Evolutionary conservation across 2,113 vertebrate species (phyloP).

Genomic region (Callospermophilus lateralis): DNA sequence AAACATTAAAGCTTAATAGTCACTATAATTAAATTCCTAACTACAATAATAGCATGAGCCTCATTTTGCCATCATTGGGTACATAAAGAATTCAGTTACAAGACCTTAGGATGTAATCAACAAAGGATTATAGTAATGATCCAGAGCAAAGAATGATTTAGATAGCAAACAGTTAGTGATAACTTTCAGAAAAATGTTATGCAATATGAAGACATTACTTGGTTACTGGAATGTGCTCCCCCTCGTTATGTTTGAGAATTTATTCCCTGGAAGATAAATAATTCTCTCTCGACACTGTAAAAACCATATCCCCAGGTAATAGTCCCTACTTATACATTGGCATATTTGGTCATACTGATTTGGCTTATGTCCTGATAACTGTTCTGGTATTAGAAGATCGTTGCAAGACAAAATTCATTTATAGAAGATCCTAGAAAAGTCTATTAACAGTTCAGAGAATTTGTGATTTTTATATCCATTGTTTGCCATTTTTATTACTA

Average conservation of each 20-base stretch:
- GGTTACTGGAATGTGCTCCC: not conserved
- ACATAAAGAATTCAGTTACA: not conserved
- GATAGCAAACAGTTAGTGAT: not conserved
- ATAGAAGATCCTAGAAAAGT: not conserved
- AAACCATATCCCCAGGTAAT: not conserved
- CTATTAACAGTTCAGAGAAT: not conserved
- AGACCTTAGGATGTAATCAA: not conserved
- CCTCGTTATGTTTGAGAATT: not conserved
- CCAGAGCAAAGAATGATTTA: not conserved
- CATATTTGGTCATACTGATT: not conserved
- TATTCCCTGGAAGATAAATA: not conserved
- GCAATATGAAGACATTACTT: not conserved
- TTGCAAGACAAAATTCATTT: not conserved
- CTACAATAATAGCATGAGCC: not conserved
- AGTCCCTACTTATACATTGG: not conserved
- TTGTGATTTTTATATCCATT: not conserved
- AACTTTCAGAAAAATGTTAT: not conserved
- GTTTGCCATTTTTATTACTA: not conserved
- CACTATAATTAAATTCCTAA: not conserved
- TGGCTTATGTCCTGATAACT: not conserved
- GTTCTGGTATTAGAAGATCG: not conserved
- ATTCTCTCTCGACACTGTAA: not conserved
- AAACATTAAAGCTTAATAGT: not conserved
- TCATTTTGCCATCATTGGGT: not conserved
- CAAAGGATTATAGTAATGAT: not conserved